Conservation (phyloP, 2,797 vertebrate genomes). For the Pantherophis vulpinus region DNA sequence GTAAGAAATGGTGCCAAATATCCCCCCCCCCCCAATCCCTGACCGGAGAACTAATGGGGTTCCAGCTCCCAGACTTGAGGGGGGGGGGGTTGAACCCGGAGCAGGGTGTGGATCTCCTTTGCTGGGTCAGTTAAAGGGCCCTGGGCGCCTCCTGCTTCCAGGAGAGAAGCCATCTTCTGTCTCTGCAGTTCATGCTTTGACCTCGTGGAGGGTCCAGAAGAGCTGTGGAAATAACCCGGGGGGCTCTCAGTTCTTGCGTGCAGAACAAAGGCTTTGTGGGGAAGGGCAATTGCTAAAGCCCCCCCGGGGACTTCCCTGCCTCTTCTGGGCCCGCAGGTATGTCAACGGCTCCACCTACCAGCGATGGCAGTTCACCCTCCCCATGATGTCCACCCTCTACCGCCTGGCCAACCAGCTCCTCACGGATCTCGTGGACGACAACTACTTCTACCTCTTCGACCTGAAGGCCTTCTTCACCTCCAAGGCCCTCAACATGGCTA, state of each 20-base stretch:
- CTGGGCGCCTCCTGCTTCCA: neutral
- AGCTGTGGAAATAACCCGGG: neutral
- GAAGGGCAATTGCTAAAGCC: neutral
- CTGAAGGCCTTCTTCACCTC: slow-evolving; percentile 98
- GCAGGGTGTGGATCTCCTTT: fast-evolving
- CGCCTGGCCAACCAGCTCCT: slow-evolving; percentile 97
- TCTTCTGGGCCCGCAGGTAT: slow-evolving; percentile 73
- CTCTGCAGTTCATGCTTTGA: neutral
- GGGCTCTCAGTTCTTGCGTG: neutral
- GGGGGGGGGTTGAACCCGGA: too few relatives aligned
- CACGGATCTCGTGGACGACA: slow-evolving; percentile 95
- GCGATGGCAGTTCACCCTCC: slow-evolving; percentile 97
- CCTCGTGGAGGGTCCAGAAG: too few relatives aligned
- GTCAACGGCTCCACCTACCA: slow-evolving; percentile 98
- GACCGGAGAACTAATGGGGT: fast-evolving
- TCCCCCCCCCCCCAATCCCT: fast-evolving
- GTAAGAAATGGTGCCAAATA: neutral
- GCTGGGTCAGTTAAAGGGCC: neutral
- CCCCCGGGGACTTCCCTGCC: neutral
- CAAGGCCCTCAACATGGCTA: slow-evolving; percentile 98
- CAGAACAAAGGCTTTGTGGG: neutral
- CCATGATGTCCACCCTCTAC: slow-evolving; percentile 99
- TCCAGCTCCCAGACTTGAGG: neutral
- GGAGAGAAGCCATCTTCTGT: neutral
- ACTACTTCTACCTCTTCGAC: slow-evolving; percentile 98